Conservation (phyloP, 2,888 invertebrate genomes). For the Campopleginae sp. region DNA sequence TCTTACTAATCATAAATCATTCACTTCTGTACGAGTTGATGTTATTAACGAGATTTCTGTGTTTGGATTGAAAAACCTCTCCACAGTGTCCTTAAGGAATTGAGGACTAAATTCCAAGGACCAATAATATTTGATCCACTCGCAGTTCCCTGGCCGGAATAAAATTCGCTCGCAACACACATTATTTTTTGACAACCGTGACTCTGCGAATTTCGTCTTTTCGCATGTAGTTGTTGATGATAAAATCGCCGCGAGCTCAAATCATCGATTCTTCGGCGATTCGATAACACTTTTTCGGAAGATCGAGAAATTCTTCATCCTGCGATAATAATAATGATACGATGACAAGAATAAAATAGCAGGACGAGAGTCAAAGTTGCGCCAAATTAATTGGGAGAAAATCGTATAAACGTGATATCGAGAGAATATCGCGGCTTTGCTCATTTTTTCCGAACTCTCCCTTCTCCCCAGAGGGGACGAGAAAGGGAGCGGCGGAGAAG, state of each 20-base stretch:
- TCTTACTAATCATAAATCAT: background rate
- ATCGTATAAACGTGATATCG: conserved; percentile 61
- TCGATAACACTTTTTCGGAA: background rate
- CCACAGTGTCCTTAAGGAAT: no score
- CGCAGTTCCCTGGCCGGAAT: no score
- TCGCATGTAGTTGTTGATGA: no score
- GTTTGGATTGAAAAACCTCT: background rate
- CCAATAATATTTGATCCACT: no score
- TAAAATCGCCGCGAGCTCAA: no score
- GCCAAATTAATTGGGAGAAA: conserved; percentile 66
- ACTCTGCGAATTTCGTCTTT: no score
- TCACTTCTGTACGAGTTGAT: background rate
- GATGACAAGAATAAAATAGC: conserved; percentile 33
- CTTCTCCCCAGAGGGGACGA: background rate
- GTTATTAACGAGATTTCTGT: background rate
- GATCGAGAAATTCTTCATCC: background rate
- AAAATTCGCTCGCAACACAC: no score
- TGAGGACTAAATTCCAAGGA: no score
- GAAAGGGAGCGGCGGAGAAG: background rate
- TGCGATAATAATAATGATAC: conserved; percentile 31
- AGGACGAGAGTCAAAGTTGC: conserved; percentile 27
- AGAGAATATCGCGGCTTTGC: conserved; percentile 57
- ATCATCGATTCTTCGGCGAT: no score
- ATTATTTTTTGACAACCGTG: no score
- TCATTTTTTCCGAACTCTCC: conserved; percentile 24